Percentiles rank a stretch among this genome's conserved stretches.
Evolutionary conservation across 2,888 invertebrate genomes (phyloP).

Genomic region (Megastigmus dorsalis): DNA sequence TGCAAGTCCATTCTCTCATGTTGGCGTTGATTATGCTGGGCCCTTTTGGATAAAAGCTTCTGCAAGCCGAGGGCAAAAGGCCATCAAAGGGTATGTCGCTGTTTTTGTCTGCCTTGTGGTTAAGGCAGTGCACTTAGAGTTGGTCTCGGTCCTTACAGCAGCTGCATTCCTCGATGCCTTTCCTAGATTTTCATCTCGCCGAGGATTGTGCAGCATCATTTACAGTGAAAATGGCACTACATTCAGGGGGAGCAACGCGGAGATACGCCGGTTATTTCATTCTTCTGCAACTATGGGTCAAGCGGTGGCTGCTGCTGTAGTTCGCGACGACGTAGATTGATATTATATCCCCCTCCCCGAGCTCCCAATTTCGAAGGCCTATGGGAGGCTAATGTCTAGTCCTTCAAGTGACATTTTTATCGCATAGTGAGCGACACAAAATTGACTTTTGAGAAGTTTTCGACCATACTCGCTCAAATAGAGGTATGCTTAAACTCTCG

Average conservation of each 20-base stretch:
- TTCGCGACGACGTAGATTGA: background rate
- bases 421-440: background rate
- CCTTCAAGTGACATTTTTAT: background rate
- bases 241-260: background rate
- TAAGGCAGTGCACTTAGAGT: background rate
- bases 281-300: background rate
- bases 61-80: background rate
- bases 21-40: background rate
- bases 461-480: background rate
- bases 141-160: background rate
- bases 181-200: background rate
- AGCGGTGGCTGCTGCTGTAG: background rate
- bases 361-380: background rate
- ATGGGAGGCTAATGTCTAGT: background rate
- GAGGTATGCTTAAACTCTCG: background rate
- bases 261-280: background rate
- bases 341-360: background rate
- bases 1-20: background rate
- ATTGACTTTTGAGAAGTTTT: background rate
- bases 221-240: background rate
- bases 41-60: background rate
- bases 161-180: background rate
- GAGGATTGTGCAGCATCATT: background rate
- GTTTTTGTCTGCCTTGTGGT: background rate
- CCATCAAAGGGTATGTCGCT: background rate